Percentiles rank a stretch among this genome's conserved stretches.
These are phyloP conservation scores for Acanthopleura granulata DNA, from an alignment of 2,888 invertebrate species.

Conservation along the genomic window DNA sequence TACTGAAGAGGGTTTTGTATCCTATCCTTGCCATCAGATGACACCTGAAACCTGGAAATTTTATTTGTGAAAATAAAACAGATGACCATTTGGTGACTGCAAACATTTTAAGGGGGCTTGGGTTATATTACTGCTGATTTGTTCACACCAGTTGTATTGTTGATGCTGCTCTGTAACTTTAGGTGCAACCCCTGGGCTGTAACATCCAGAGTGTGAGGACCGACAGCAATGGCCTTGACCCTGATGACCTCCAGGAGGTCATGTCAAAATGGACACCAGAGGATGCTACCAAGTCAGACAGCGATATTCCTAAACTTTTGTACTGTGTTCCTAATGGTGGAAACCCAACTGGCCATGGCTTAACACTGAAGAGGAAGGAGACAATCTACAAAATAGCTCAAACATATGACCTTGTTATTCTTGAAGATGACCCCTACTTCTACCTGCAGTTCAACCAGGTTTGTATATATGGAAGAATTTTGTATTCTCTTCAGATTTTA, in stretches of 20 bases:
- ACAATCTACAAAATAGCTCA: conserved; percentile 82
- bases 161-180: conserved; percentile 24
- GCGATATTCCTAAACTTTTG: conserved; percentile 79
- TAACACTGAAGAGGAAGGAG: conserved; percentile 77
- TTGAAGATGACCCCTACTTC: conserved; percentile 88
- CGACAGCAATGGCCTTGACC: conserved; percentile 79
- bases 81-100: no score
- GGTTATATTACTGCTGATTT: no score
- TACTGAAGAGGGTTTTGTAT: no score
- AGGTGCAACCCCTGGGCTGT: conserved; percentile 80
- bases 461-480: conserved; percentile 4
- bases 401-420: conserved; percentile 81
- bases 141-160: no score
- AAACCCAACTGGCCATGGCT: conserved; percentile 82
- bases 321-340: conserved; percentile 83
- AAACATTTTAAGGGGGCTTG: no score
- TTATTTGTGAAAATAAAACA: no score
- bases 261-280: conserved; percentile 70
- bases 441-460: conserved; percentile 78
- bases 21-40: no score
- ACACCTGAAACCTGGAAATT: no score
- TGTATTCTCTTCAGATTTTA: no score
- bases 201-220: conserved; percentile 79
- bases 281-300: conserved; percentile 71
- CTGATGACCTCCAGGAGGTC: conserved; percentile 74